Conservation (phyloP, 2,888 invertebrate species). For the Pollenia amentaria region DNA sequence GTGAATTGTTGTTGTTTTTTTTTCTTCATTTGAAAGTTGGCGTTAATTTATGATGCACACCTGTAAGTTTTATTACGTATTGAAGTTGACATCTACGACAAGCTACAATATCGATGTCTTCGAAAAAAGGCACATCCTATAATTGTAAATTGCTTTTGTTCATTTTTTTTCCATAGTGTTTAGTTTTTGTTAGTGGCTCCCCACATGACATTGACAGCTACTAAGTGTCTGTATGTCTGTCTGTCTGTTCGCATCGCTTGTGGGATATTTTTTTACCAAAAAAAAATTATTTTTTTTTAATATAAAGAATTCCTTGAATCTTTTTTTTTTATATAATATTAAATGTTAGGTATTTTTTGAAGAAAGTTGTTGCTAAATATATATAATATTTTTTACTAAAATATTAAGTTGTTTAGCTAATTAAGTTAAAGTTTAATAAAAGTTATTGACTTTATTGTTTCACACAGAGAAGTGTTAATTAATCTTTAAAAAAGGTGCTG, state of each 20-base stretch:
- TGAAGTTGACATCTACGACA: slow-evolving; percentile 50
- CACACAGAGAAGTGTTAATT: slow-evolving; percentile 1
- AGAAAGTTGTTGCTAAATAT: slow-evolving; percentile 51
- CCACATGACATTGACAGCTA: slow-evolving; percentile 53
- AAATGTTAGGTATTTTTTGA: slow-evolving; percentile 2
- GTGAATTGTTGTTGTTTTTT: background rate
- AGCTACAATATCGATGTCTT: slow-evolving; percentile 29
- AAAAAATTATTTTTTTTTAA: slow-evolving; percentile 46
- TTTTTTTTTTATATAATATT: slow-evolving; percentile 14
- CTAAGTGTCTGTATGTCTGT: background rate
- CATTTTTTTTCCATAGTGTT: background rate
- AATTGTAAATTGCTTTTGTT: slow-evolving; percentile 47
- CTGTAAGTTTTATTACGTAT: slow-evolving; percentile 78
- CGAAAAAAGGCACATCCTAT: slow-evolving; percentile 51
- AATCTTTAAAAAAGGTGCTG: background rate
- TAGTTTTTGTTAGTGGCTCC: slow-evolving; percentile 10
- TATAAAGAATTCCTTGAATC: slow-evolving; percentile 39
- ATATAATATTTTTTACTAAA: background rate
- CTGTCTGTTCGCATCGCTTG: slow-evolving; percentile 1
- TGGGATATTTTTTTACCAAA: slow-evolving; percentile 55
- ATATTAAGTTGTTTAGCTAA: slow-evolving; percentile 2
- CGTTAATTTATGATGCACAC: slow-evolving; percentile 82
- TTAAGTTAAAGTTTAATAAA: background rate
- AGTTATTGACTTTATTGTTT: slow-evolving; percentile 43
- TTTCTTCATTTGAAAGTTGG: slow-evolving; percentile 63